These are phyloP conservation scores for Hydrophis major DNA, from an alignment of 2,797 vertebrate genomes.

Conservation along the genomic window DNA sequence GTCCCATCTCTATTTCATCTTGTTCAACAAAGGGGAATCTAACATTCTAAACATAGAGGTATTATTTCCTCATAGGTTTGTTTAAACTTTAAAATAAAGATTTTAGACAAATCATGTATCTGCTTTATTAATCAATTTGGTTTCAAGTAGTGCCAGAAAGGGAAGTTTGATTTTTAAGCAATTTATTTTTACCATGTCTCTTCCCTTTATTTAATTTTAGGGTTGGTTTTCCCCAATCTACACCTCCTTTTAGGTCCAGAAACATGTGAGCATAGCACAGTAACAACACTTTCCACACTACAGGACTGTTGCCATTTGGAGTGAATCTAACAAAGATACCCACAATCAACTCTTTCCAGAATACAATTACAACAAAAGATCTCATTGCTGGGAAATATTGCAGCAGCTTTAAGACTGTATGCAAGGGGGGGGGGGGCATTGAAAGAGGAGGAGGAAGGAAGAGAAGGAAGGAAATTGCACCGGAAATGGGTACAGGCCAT, in stretches of 20 bases:
- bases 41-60: background rate
- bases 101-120: background rate
- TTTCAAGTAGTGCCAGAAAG: background rate
- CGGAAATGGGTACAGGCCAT: background rate
- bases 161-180: background rate
- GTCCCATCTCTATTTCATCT: background rate
- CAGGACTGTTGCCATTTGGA: background rate
- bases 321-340: background rate
- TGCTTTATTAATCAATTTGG: background rate
- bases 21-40: background rate
- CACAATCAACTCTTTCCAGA: background rate
- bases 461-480: background rate
- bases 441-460: background rate
- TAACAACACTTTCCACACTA: background rate
- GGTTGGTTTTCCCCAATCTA: background rate
- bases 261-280: background rate
- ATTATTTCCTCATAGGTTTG: background rate
- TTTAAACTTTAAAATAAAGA: background rate
- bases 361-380: background rate
- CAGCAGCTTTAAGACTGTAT: background rate
- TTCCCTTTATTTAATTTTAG: background rate
- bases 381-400: background rate
- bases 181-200: background rate
- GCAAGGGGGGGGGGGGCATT: background rate
- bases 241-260: background rate